Percentiles rank a stretch among this genome's conserved stretches.
These are phyloP conservation scores for Anser cygnoides DNA, from an alignment of 2,113 vertebrate species.

Conservation along the genomic window DNA sequence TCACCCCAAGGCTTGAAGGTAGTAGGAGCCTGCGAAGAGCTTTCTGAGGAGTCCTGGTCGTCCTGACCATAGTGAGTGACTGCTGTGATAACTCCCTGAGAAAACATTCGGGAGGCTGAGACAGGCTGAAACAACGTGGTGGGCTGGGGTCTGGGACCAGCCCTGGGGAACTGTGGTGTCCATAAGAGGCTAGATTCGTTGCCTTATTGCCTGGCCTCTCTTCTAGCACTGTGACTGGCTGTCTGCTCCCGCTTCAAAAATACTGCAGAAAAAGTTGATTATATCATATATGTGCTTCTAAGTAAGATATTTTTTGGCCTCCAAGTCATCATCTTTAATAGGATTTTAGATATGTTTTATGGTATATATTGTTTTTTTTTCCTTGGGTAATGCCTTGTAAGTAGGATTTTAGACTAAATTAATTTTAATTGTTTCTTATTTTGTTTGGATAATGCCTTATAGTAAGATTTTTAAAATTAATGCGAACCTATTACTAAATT, in stretches of 20 bases:
- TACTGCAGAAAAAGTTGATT: not conserved
- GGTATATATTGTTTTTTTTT: not conserved
- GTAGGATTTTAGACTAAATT: constrained; percentile 22
- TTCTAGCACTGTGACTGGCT: not conserved
- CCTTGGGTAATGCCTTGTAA: constrained; percentile 33
- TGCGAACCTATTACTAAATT: constrained; percentile 50
- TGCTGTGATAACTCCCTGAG: not conserved
- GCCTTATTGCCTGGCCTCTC: not conserved
- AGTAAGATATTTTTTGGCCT: not conserved
- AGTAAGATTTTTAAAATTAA: constrained; percentile 31
- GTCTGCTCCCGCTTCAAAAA: not conserved
- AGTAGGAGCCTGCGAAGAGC: not conserved
- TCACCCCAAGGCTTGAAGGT: not conserved
- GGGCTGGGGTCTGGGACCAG: not conserved
- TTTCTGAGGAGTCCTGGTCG: not conserved
- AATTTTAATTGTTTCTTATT: constrained; percentile 55
- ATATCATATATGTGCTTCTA: not conserved
- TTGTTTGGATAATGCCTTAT: constrained; percentile 41
- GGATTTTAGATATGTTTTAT: not conserved
- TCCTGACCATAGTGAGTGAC: not conserved
- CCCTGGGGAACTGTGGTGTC: not conserved
- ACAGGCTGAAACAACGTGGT: not conserved
- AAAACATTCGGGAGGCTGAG: too few relatives aligned
- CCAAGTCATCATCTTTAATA: not conserved
- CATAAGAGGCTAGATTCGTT: not conserved